A percentile compares a stretch with the other conserved stretches of the same genome.
phyloP scores from a whole-genome alignment of 2,113 vertebrate genomes.

The Copsychus sechellarum region DNA sequence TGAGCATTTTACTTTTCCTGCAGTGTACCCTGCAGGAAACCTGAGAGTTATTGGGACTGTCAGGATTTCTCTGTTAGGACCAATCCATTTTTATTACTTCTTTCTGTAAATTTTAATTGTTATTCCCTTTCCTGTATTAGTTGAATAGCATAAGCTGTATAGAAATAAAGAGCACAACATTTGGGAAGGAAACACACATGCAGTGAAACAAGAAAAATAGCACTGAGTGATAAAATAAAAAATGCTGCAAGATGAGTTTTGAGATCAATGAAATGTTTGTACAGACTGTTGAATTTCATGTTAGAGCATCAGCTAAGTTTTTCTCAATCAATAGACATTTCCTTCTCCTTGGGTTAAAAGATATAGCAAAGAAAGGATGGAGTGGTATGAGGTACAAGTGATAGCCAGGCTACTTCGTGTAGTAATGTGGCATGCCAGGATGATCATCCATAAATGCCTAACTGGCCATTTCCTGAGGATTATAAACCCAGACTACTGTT shows the following conservation, averaged over 20 bases:
- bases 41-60: background rate
- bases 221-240: background rate
- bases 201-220: background rate
- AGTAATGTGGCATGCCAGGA: background rate
- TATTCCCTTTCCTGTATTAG: background rate
- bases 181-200: background rate
- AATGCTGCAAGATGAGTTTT: background rate
- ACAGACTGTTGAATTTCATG: background rate
- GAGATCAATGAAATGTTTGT: background rate
- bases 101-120: constrained; percentile 6
- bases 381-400: background rate
- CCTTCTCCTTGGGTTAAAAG: background rate
- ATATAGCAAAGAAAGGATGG: background rate
- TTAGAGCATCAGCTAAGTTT: background rate
- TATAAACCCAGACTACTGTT: background rate
- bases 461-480: background rate
- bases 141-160: background rate
- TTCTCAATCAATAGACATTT: background rate
- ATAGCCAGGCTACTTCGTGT: background rate
- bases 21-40: constrained; percentile 17
- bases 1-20: background rate
- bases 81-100: background rate
- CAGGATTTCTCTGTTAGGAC: background rate
- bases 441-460: background rate
- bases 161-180: background rate